phyloP scores from a whole-genome alignment of 2,888 invertebrate species.

The Drosophila tanythrix region DNA sequence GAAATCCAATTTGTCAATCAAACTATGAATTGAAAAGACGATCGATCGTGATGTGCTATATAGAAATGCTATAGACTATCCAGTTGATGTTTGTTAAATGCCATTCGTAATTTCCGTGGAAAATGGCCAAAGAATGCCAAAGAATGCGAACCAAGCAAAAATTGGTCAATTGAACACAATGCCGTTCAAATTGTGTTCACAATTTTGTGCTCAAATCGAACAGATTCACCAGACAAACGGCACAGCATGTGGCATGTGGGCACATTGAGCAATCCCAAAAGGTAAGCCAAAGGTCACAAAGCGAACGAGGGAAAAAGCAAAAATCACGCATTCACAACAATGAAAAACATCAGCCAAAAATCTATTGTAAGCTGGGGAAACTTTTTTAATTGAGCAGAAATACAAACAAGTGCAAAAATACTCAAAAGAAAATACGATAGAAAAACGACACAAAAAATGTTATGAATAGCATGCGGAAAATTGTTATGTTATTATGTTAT shows the following conservation, averaged over 20 bases:
- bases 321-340: constrained; percentile 69
- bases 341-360: constrained; percentile 31
- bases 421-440: constrained; percentile 12
- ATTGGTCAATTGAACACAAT: constrained; percentile 54
- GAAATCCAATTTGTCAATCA: constrained; percentile 31
- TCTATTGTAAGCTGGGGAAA: constrained; percentile 26
- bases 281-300: constrained; percentile 61
- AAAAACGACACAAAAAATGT: constrained; percentile 13
- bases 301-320: constrained; percentile 40
- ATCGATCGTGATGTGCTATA: constrained; percentile 9
- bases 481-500: constrained; percentile 49
- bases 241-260: constrained; percentile 77
- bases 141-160: constrained; percentile 51
- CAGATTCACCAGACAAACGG: constrained; percentile 47
- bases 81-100: constrained; percentile 48
- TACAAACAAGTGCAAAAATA: constrained; percentile 77
- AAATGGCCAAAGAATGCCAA: constrained; percentile 51
- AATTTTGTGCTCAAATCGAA: constrained; percentile 32
- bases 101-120: constrained; percentile 69
- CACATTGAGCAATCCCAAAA: constrained; percentile 62
- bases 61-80: constrained; percentile 6
- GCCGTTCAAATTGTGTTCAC: constrained; percentile 51
- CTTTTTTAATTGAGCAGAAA: constrained; percentile 79
- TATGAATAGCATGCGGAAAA: constrained; percentile 37
- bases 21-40: constrained; percentile 19